A percentile compares a stretch with the other conserved stretches of the same genome.
phyloP scores from a whole-genome alignment of 2,113 vertebrate species.

The Misgurnus anguillicaudatus region DNA sequence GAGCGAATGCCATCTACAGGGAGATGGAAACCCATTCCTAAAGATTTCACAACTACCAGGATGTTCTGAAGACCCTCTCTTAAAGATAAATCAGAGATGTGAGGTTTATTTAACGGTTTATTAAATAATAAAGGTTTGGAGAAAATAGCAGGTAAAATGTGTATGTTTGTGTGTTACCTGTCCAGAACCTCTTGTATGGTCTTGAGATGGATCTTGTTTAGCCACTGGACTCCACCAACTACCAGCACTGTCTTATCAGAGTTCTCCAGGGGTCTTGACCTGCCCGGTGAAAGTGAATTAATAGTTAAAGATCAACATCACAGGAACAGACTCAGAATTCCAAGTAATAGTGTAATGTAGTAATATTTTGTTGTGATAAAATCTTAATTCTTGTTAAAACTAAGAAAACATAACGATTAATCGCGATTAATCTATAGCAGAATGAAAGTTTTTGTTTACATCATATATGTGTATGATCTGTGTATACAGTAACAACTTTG shows the following conservation, averaged over 20 bases:
- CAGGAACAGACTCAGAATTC: neutral
- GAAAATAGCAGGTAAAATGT: neutral
- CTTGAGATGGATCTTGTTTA: slow-evolving; percentile 86
- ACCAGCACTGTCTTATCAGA: slow-evolving; percentile 85
- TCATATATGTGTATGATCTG: too few relatives aligned
- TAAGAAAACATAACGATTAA: too few relatives aligned
- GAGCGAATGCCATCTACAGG: slow-evolving; percentile 89
- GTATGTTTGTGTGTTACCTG: slow-evolving; percentile 71
- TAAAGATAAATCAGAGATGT: slow-evolving; percentile 28
- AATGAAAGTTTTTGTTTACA: too few relatives aligned
- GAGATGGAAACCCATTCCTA: slow-evolving; percentile 96
- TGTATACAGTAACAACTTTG: too few relatives aligned
- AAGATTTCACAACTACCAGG: slow-evolving; percentile 89
- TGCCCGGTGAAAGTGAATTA: slow-evolving; percentile 68
- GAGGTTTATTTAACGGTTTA: neutral
- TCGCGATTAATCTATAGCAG: too few relatives aligned
- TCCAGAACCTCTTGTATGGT: slow-evolving; percentile 85
- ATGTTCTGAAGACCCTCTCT: slow-evolving; percentile 86
- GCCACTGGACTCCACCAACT: slow-evolving; percentile 96
- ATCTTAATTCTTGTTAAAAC: too few relatives aligned
- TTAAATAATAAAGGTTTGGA: neutral
- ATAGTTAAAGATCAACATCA: slow-evolving; percentile 47
- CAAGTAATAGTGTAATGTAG: neutral
- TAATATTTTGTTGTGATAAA: too few relatives aligned
- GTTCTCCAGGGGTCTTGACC: slow-evolving; percentile 87